Base-by-base conservation (phyloP, 2,113 vertebrate species). In the Sardina pilchardus region DNA sequence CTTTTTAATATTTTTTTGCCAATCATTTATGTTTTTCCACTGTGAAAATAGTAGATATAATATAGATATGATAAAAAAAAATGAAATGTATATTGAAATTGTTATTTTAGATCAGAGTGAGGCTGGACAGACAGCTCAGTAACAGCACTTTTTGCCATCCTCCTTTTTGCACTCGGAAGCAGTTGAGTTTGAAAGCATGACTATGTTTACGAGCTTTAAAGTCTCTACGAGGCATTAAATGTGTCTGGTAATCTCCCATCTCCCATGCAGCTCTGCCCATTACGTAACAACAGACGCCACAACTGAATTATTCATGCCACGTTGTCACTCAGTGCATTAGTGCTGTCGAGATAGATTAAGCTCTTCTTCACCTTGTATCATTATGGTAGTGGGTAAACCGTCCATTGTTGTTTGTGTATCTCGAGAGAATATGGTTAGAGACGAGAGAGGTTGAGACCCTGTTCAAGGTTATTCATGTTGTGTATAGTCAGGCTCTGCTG, bases 71-170 rank as follows among this genome's bases (percentile, higher is more conserved):
- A 78, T 34, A 36, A 16, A 30, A 30, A 36, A 16, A 30, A 30
- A 30, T 7, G 63, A 67, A 30, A 67, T 30, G 30, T 30, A 71
- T 30, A 34, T 71, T 34, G 26, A 71, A 71, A 30, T 1, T 16
- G 9, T 30, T 78, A 78, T 78, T 36, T 34, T 78, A 2, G 14
- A 34, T 30, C 34, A 36, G 30, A 36, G 26, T 78, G 30, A 34
- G 71, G 14, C 30, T 78, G 71, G 34, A 78, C 30, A 34, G 63
- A 34, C 63, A 71, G 71, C 34, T 78, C 71, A 16, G 71, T 78
- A 78, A 78, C 26, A 36, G 71, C 71, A 78, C 71, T 78, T 78
- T 78, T 78, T 78, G 4, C 71, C 71, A 78, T 78, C 19, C 71
- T 34, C 71, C 30, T 78, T 36, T 78, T 78, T 78, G 71, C 71